Evolutionary conservation across 2,113 vertebrate species (phyloP).

Genomic region (Petromus typicus): DNA sequence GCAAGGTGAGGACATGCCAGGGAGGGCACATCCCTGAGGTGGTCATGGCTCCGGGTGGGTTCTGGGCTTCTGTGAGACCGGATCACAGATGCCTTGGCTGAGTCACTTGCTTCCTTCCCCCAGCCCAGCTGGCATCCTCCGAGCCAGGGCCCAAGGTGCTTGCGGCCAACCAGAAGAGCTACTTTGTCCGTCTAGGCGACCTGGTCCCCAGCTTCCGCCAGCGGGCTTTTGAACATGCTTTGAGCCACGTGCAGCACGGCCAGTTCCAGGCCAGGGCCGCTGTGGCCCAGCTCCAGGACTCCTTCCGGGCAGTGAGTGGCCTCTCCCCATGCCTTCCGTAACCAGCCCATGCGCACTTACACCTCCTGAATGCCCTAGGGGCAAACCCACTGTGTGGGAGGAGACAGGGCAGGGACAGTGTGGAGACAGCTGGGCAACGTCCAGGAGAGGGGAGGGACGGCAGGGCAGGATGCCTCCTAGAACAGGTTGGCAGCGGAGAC

Average conservation of each 20-base stretch:
- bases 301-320: constrained; percentile 88
- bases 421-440: background rate
- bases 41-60: background rate
- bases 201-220: constrained; percentile 89
- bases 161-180: constrained; percentile 81
- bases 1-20: constrained; percentile 89
- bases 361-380: background rate
- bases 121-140: constrained; percentile 83
- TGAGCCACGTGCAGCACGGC: constrained; percentile 87
- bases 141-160: constrained; percentile 74
- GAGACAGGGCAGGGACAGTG: background rate
- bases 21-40: accelerated
- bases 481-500: background rate
- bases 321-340: too few relatives aligned
- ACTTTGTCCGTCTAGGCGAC: constrained; percentile 91
- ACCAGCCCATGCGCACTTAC: background rate
- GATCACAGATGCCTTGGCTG: accelerated
- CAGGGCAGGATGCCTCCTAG: background rate
- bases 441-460: background rate
- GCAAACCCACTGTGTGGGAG: background rate
- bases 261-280: constrained; percentile 84
- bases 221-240: constrained; percentile 89
- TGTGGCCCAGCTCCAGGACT: constrained; percentile 89
- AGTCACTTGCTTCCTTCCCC: background rate
- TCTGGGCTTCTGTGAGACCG: accelerated